Percentiles rank a stretch among this genome's conserved stretches.
phyloP scores from a whole-genome alignment of 92 coral and sea anemone genomes.

The Porites rus region DNA sequence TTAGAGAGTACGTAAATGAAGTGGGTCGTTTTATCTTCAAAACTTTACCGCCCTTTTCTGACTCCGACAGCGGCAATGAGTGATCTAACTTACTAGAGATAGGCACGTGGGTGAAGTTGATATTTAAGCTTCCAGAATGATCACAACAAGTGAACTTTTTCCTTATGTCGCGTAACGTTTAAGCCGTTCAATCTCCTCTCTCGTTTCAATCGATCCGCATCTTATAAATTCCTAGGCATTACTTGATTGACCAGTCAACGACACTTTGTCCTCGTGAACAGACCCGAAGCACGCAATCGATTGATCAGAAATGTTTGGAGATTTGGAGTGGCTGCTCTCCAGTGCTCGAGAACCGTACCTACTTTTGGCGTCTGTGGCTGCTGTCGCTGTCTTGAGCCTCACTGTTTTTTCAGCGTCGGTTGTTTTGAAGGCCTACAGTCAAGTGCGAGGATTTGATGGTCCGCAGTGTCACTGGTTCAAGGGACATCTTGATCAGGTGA shows the following conservation, averaged over 20 bases:
- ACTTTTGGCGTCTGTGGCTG: constrained; percentile 1
- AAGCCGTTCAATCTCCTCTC: constrained; percentile 1
- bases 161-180: neutral
- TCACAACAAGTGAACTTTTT: neutral
- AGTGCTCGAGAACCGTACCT: neutral
- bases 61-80: constrained; percentile 26
- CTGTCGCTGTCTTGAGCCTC: neutral
- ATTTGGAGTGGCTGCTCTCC: constrained; percentile 28
- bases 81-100: constrained; percentile 7
- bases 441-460: constrained; percentile 71
- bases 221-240: neutral
- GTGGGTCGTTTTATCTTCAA: neutral
- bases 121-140: neutral
- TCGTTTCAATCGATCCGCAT: constrained; percentile 8
- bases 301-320: constrained; percentile 35
- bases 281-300: constrained; percentile 36
- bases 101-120: neutral
- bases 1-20: neutral
- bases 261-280: constrained; percentile 3
- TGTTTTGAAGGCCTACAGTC: constrained; percentile 35
- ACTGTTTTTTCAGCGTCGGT: constrained; percentile 6
- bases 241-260: neutral
- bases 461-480: constrained; percentile 78
- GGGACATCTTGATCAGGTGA: constrained; percentile 73
- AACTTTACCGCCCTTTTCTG: constrained; percentile 4